Conservation (phyloP, 2,888 invertebrate species). For the Napeogenes sylphis region DNA sequence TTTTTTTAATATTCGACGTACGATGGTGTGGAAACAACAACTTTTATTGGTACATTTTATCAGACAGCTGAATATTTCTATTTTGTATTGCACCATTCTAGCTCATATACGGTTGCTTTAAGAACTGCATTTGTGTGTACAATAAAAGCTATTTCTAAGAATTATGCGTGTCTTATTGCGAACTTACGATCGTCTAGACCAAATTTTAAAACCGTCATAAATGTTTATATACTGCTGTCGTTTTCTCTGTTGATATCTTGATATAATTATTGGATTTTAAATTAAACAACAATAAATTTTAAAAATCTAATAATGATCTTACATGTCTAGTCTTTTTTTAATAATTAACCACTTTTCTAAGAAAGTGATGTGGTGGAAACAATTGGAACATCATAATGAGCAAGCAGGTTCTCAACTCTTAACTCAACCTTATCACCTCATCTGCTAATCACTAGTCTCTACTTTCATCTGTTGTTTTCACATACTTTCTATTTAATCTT, state of each 20-base stretch:
- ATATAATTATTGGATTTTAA: too few species aligned
- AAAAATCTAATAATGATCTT: not conserved
- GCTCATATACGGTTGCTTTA: slow-evolving; percentile 12
- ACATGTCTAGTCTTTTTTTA: too few species aligned
- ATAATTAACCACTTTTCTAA: not conserved
- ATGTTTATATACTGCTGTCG: slow-evolving; percentile 1
- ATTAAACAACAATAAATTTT: not conserved
- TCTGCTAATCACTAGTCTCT: too few species aligned
- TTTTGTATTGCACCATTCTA: slow-evolving; percentile 11
- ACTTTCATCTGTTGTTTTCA: too few species aligned
- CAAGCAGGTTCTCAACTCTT: too few species aligned
- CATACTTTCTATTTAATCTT: too few species aligned
- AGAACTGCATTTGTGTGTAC: slow-evolving; percentile 13
- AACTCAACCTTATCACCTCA: too few species aligned
- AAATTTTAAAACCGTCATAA: slow-evolving; percentile 8
- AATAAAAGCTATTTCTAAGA: slow-evolving; percentile 16
- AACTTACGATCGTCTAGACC: slow-evolving; percentile 8
- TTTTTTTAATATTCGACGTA: slow-evolving; percentile 47
- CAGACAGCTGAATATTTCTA: slow-evolving; percentile 18
- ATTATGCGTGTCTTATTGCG: slow-evolving; percentile 20
- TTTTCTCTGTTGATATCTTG: too few species aligned
- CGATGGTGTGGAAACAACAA: slow-evolving; percentile 42
- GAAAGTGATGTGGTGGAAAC: not conserved
- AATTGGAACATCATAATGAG: too few species aligned
- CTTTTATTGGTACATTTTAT: slow-evolving; percentile 48